These are phyloP conservation scores for Etheostoma nigrum DNA, from an alignment of 2,797 vertebrate species.

Conservation along the genomic window DNA sequence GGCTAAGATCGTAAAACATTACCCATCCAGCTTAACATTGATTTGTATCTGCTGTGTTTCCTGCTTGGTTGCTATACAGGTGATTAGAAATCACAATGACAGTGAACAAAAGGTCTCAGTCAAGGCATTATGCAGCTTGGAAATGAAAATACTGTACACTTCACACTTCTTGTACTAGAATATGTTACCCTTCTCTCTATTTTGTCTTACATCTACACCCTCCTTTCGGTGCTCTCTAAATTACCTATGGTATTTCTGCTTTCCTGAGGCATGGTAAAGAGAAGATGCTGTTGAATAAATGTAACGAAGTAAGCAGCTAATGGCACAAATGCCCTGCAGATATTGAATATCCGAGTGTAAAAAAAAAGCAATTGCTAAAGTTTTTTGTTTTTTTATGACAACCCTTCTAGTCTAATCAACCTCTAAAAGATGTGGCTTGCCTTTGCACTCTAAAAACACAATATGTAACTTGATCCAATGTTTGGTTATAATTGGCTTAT, in stretches of 20 bases:
- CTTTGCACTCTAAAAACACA: conserved; percentile 7
- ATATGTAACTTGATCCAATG: background rate
- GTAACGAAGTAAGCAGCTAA: background rate
- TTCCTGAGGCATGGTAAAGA: conserved; percentile 5
- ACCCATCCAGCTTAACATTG: background rate
- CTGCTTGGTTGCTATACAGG: background rate
- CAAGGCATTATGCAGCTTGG: background rate
- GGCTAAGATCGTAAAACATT: background rate
- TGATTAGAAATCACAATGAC: conserved; percentile 7
- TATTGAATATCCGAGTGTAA: background rate
- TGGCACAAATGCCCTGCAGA: background rate
- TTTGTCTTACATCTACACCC: conserved; percentile 15
- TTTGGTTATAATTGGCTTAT: background rate
- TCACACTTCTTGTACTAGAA: no score
- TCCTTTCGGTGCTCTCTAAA: background rate
- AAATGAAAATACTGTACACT: background rate
- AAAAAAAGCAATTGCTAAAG: background rate
- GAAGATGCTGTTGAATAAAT: background rate
- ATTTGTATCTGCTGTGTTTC: conserved; percentile 2
- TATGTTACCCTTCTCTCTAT: background rate
- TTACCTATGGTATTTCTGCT: background rate
- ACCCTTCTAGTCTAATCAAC: background rate
- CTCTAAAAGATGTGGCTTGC: background rate
- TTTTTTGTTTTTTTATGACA: background rate
- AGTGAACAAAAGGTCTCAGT: background rate